Evolutionary conservation across 1,140 invertebrate genomes (phyloP), one percentile per base, ranked within the genome.

Genomic region (Apis florea): DNA sequence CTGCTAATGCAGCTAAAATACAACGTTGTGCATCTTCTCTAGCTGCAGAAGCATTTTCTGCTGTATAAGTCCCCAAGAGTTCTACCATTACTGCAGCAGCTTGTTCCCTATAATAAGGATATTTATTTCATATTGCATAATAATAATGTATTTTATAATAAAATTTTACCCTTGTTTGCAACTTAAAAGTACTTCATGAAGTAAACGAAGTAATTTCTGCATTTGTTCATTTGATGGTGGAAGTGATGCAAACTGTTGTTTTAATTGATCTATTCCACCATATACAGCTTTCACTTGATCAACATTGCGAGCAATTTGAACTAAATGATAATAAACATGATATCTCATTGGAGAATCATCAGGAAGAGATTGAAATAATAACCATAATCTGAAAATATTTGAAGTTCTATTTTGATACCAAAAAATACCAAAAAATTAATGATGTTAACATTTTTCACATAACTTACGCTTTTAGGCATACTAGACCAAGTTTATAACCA

Each of bases 31-130:
- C 98, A 95, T 99, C 98, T 94, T 99, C 98, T 88, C 98, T 95
- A 0, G 98, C 98, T 88, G 98, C 98, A 58, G 98, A 98, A 4
- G 98, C 98, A 95, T 99, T 99, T 90, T 99, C 98, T 80, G 98
- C 96, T 68, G 98, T 99, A 91, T 99, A 99, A 1, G 98, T 99
- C 19, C 98, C 97, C 54, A 99, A 92, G 9, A 99, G 94, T 93
- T 99, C 98, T 82, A 99, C 97, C 98, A 99, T 99, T 1, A 99
- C 98, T 93, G 98, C 98, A 47, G 98, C 96, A 49, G 98, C 98
- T 89, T 97, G 94, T 92, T 99, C 98, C 93, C 98, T 97, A 91
- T 53, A 47, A 94, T 13, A 74, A 58, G 40, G 24, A 59, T 10
- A 53, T 47, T 26, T 1, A 15, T 15, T 15, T 24, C 51, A 47